Percentiles rank a stretch among this genome's conserved stretches.
These are phyloP conservation scores for Dissostichus mawsoni DNA, from an alignment of 2,113 vertebrate species.

Conservation along the genomic window DNA sequence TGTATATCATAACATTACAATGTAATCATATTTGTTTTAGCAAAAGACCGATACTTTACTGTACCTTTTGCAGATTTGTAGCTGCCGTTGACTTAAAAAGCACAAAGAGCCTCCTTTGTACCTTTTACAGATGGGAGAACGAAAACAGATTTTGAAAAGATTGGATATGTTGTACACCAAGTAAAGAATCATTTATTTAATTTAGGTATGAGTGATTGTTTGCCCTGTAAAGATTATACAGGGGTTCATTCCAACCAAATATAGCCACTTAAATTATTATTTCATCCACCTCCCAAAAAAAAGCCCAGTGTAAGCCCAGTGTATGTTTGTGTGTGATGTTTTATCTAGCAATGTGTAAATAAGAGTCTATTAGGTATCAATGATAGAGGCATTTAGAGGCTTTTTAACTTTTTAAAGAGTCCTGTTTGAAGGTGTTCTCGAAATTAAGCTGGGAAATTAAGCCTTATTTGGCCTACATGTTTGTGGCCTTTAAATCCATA, in stretches of 20 bases:
- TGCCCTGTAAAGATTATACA: background rate
- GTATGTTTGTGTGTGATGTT: background rate
- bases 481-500: background rate
- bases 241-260: constrained; percentile 12
- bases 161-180: background rate
- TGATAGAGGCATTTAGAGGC: background rate
- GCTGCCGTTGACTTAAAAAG: background rate
- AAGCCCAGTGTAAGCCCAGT: background rate
- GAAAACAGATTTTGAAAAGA: background rate
- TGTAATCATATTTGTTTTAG: constrained; percentile 2
- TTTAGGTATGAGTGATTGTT: background rate
- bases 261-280: background rate
- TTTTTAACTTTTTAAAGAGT: background rate
- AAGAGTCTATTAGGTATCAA: background rate
- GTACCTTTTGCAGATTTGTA: background rate
- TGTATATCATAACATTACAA: background rate
- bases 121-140: background rate
- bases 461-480: background rate
- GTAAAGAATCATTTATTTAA: background rate
- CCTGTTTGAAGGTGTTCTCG: background rate
- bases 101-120: background rate
- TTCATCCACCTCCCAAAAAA: background rate
- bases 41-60: background rate
- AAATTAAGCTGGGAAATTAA: background rate
- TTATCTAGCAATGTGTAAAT: background rate